These are phyloP conservation scores for Sphecodes monilicornis DNA, from an alignment of 2,888 invertebrate genomes.

Conservation along the genomic window DNA sequence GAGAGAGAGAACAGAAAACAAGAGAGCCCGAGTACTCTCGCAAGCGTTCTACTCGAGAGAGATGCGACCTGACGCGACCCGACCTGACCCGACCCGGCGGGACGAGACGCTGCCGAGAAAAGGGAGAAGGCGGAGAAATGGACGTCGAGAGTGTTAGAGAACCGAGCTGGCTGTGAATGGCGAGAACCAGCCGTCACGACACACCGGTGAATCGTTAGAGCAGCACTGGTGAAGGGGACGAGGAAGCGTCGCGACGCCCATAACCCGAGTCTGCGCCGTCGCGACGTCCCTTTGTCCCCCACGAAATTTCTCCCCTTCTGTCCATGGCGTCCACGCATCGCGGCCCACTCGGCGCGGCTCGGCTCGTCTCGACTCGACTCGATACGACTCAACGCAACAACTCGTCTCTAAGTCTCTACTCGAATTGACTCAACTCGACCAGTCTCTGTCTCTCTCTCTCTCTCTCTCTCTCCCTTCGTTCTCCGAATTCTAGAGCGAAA, in stretches of 20 bases:
- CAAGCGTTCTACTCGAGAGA: not conserved
- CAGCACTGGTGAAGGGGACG: conserved; percentile 65
- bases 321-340: conserved; percentile 20
- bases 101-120: not conserved
- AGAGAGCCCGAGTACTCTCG: not conserved
- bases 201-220: conserved; percentile 67
- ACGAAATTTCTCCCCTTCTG: conserved; percentile 44
- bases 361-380: not conserved
- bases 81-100: not conserved
- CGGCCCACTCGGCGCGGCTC: conserved; percentile 1
- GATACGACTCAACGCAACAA: too few species aligned
- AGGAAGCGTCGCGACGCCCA: conserved; percentile 73
- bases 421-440: not conserved
- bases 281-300: conserved; percentile 70
- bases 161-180: conserved; percentile 9
- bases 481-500: conserved; percentile 1
- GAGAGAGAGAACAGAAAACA: not conserved
- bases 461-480: not conserved
- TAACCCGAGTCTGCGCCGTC: conserved; percentile 68
- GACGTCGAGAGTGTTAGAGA: not conserved
- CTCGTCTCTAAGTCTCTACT: not conserved
- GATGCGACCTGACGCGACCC: not conserved
- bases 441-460: not conserved
- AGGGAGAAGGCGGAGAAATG: conserved; percentile 14
- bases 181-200: conserved; percentile 56